Evolutionary conservation across 2,888 invertebrate genomes (phyloP).

Genomic region (Pediacus dermestoides): DNA sequence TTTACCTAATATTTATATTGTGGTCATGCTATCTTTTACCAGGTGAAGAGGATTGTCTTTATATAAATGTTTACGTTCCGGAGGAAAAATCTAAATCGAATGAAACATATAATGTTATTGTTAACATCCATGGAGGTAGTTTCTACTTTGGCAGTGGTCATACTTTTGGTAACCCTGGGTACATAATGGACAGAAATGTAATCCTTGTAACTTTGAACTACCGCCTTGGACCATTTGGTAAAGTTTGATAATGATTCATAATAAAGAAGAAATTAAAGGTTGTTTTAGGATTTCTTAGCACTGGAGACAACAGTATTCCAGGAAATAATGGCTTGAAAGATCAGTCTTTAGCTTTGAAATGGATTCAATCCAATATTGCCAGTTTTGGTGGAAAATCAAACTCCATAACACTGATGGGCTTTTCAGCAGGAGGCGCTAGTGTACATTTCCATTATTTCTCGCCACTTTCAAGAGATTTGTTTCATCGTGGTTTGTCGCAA

Average conservation of each 20-base stretch:
- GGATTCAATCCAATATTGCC: conserved; percentile 64
- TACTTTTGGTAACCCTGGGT: conserved; percentile 53
- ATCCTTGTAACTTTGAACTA: conserved; percentile 65
- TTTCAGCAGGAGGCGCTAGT: conserved; percentile 69
- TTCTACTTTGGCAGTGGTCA: conserved; percentile 59
- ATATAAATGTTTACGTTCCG: conserved; percentile 58
- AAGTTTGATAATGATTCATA: no score
- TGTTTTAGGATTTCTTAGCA: conserved; percentile 73
- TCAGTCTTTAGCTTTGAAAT: conserved; percentile 64
- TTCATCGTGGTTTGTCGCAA: conserved; percentile 39
- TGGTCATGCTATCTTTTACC: background rate
- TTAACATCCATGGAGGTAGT: conserved; percentile 61
- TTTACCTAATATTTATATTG: background rate
- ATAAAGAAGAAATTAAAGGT: no score
- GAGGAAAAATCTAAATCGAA: conserved; percentile 29
- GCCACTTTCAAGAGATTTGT: conserved; percentile 55
- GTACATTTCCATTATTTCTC: conserved; percentile 69
- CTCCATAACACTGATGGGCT: conserved; percentile 62
- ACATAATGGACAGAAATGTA: conserved; percentile 59
- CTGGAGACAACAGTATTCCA: conserved; percentile 63
- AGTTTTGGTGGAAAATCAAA: conserved; percentile 67
- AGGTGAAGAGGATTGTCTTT: conserved; percentile 63
- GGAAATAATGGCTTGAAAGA: conserved; percentile 72
- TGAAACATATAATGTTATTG: conserved; percentile 54
- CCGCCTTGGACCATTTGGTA: conserved; percentile 56